Evolutionary conservation across 1,140 invertebrate genomes (phyloP).

Genomic region (Caenorhabditis brenneri): DNA sequence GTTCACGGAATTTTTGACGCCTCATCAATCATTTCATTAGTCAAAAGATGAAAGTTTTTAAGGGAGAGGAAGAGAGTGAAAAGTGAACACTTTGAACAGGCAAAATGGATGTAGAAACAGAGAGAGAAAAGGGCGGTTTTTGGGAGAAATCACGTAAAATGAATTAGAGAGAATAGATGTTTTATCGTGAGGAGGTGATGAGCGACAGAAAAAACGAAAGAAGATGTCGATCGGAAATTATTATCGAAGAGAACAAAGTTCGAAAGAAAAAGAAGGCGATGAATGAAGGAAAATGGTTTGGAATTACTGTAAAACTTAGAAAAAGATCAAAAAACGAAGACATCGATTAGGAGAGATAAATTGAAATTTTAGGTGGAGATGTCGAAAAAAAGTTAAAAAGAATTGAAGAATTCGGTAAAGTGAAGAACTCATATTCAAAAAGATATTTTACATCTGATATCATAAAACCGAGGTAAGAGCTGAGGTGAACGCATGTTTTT

Average conservation of each 20-base stretch:
- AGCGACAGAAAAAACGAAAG: neutral
- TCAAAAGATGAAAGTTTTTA: neutral
- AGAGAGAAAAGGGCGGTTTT: neutral
- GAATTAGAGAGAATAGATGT: neutral
- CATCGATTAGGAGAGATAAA: no score
- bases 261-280: neutral
- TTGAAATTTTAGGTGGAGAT: no score
- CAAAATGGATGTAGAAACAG: neutral
- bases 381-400: no score
- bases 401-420: no score
- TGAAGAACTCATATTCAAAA: no score
- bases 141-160: slow-evolving; percentile 10
- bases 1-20: neutral
- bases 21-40: slow-evolving; percentile 14
- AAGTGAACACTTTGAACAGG: no score
- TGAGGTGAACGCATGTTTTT: no score
- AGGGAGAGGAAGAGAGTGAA: neutral
- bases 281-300: no score
- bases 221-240: neutral
- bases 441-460: no score
- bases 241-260: neutral
- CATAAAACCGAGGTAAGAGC: no score
- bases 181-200: neutral
- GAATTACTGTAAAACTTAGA: no score
- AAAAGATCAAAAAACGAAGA: no score